A percentile compares a stretch with the other conserved stretches of the same genome.
Evolutionary conservation across 2,797 vertebrate genomes (phyloP).

Genomic region (Rhincodon typus): DNA sequence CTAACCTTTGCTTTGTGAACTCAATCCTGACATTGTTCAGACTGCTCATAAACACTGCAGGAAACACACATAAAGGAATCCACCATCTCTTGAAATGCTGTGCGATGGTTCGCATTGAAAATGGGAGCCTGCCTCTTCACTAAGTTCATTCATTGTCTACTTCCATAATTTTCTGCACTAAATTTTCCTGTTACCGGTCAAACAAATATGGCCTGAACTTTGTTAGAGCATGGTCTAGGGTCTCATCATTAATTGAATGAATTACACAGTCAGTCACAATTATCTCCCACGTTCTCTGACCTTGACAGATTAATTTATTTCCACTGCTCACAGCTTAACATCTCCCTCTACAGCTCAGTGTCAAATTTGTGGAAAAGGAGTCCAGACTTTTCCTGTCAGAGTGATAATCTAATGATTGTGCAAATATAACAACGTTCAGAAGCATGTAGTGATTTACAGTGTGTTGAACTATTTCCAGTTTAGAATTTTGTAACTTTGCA

Average conservation of each 20-base stretch:
- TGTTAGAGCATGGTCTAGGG: neutral
- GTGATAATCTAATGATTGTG: neutral
- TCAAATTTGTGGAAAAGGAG: neutral
- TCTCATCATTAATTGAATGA: conserved; percentile 21
- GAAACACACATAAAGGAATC: neutral
- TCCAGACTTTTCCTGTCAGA: neutral
- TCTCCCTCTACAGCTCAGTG: too few species aligned
- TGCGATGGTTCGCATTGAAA: neutral
- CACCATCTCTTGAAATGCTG: neutral
- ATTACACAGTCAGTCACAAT: conserved; percentile 2
- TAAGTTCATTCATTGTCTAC: neutral
- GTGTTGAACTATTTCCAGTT: neutral
- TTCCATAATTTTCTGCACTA: neutral
- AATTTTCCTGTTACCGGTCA: neutral
- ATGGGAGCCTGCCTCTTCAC: neutral
- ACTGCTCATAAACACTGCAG: too few species aligned
- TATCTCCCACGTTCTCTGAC: neutral
- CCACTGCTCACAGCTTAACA: neutral
- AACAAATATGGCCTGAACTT: neutral
- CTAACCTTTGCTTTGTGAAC: too few species aligned
- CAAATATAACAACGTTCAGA: neutral
- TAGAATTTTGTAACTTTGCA: conserved; percentile 9
- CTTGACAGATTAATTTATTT: neutral
- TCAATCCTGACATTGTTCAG: too few species aligned
- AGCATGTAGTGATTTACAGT: neutral